Evolutionary conservation across 2,113 vertebrate species (phyloP).

Genomic region (Elephantulus edwardii): DNA sequence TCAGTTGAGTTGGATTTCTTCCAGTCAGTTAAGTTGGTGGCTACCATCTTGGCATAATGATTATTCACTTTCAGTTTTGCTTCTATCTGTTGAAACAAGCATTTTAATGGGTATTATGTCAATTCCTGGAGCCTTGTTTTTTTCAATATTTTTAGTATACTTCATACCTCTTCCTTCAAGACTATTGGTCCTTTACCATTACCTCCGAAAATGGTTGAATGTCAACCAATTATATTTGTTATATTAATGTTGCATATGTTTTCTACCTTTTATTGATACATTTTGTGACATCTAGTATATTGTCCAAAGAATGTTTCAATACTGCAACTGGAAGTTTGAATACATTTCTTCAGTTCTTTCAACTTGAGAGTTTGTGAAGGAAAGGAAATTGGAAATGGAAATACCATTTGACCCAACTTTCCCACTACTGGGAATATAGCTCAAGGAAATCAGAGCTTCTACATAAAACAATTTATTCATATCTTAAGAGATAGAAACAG

Average conservation of each 20-base stretch:
- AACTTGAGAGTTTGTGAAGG: background rate
- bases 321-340: background rate
- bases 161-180: background rate
- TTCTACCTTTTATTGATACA: background rate
- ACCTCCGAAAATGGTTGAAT: background rate
- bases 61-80: background rate
- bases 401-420: too few species aligned
- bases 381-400: too few species aligned
- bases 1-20: background rate
- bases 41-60: background rate
- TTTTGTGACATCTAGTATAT: background rate
- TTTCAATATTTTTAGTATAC: background rate
- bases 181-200: background rate
- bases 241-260: background rate
- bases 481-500: too few species aligned
- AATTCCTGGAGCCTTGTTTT: background rate
- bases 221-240: background rate
- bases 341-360: background rate
- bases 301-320: background rate
- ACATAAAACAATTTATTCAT: too few species aligned
- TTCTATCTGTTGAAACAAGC: background rate
- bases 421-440: too few species aligned
- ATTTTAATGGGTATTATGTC: background rate
- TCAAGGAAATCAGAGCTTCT: too few species aligned
- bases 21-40: background rate